Evolutionary conservation across 2,797 vertebrate species (phyloP), one percentile per base, ranked within the genome.

Genomic region (Neosilurus hyrtlii): DNA sequence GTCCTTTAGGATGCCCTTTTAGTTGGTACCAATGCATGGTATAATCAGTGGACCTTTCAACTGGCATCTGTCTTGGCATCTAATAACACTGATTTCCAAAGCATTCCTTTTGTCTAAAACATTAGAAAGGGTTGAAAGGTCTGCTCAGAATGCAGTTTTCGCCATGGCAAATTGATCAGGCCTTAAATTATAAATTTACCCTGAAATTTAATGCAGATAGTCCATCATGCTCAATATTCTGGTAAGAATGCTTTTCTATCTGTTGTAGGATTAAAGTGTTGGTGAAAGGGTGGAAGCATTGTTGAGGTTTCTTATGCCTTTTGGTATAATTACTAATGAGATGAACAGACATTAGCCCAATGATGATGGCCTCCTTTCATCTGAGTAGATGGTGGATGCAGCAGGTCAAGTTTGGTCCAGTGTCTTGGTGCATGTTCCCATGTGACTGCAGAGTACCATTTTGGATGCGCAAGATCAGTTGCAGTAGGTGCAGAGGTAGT

Each of bases 1-100:
- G 51, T 73, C 82, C 67, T 79, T 76, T 79, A 63, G 56, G 30
- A 79, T 72, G 77, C 63, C 61, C 82, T 83, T 83, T 79, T 37
- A 20, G 18, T 26, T 74, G 70, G 57, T 73, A 78, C 37, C 49
- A 74, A 57, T 73, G 76, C 22, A 35, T 30, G 20, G 43, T 30
- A 56, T 49, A 80, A 57, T 74, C 52, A 49, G 8, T 26, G 3
- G 70, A 67, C 51, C 61, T 66, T 84, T 84, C 77, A 63, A 10
- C 30, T 73, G 24, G 77, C 9, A 30, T 52, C 70, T 26, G 8
- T 54, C 51, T 72, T 43, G 18, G 3, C 15, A 26, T 62, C 37
- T 62, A 70, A 18, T 15, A 79, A 52, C 51, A 57, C 68, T 51
- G 30, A 20, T 16, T 74, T 80, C 74, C 66, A 79, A 72, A 63